Evolutionary conservation across 2,888 invertebrate genomes (phyloP), one percentile per base, ranked within the genome.

Genomic region (Slavum lentiscoides): DNA sequence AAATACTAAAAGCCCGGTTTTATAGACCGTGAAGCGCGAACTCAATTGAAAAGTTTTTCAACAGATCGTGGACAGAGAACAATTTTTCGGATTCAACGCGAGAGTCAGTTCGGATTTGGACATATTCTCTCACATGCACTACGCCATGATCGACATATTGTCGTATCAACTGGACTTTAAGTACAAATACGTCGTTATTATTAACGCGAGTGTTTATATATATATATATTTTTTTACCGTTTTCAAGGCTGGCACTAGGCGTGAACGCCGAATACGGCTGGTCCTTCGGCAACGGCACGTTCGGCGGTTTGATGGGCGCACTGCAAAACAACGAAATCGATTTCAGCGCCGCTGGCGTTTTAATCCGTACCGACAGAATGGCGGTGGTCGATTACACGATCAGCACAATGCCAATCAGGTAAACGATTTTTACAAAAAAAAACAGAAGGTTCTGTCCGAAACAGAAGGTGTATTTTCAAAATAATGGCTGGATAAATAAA

Each of bases 301-400:
- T 90, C 85, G 87, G 89, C 84, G 89, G 89, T 23, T 87, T 90
- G 80, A 87, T 89, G 83, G 91, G 91, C 53, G 85, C 87, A 83
- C 87, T 91, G 85, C 89, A 91, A 86, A 88, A 89, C 17, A 86
- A 86, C 21, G 87, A 88, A 84, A 85, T 88, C 59, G 90, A 91
- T 84, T 85, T 91, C 82, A 89, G 88, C 61, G 89, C 89, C 82
- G 86, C 89, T 84, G 88, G 85, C 3, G 85, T 88, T 69, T 90
- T 91, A 84, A 89, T 91, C 88, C 87, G 91, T 9, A 82, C 86
- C 0, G 91, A 91, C 85, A 89, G 91, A 67, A 86, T 88, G 84
- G 85, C 85, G 0, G 86, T 88, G 39, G 85, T 89, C 69, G 89
- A 90, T 85, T 90, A 87, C 85, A 86, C 88, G 64, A 87, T 89